phyloP scores from a whole-genome alignment of 2,113 vertebrate species.

The Tenebrosternarchus preto region DNA sequence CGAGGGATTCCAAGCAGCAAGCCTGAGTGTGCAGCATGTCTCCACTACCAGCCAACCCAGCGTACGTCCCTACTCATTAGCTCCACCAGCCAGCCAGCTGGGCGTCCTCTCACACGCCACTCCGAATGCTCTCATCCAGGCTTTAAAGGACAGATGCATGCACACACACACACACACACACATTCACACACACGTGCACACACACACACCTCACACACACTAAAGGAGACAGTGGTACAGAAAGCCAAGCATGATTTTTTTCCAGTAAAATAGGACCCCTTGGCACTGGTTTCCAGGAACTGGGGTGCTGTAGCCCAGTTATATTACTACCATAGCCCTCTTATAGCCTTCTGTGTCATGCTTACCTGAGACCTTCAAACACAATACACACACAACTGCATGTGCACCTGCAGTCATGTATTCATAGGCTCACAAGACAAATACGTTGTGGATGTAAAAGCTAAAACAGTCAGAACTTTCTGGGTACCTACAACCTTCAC shows the following conservation, averaged over 20 bases:
- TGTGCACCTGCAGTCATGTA: slow-evolving; percentile 22
- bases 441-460: slow-evolving; percentile 36
- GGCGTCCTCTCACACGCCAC: slow-evolving; percentile 14
- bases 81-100: slow-evolving; percentile 37
- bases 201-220: neutral
- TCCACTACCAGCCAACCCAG: slow-evolving; percentile 50
- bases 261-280: too few species aligned
- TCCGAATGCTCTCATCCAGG: slow-evolving; percentile 2
- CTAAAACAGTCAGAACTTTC: slow-evolving; percentile 34
- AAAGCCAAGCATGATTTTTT: too few species aligned
- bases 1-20: slow-evolving; percentile 71
- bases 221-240: neutral
- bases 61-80: slow-evolving; percentile 63
- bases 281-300: neutral
- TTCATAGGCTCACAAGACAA: slow-evolving; percentile 38
- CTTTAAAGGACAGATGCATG: slow-evolving; percentile 35
- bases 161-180: neutral
- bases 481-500: slow-evolving; percentile 32
- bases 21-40: slow-evolving; percentile 54
- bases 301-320: neutral
- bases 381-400: neutral
- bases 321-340: neutral
- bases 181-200: neutral
- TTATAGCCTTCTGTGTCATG: neutral
- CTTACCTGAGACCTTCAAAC: slow-evolving; percentile 10